phyloP scores from a whole-genome alignment of 2,797 vertebrate genomes.

The Paramormyrops hopkinsi region DNA sequence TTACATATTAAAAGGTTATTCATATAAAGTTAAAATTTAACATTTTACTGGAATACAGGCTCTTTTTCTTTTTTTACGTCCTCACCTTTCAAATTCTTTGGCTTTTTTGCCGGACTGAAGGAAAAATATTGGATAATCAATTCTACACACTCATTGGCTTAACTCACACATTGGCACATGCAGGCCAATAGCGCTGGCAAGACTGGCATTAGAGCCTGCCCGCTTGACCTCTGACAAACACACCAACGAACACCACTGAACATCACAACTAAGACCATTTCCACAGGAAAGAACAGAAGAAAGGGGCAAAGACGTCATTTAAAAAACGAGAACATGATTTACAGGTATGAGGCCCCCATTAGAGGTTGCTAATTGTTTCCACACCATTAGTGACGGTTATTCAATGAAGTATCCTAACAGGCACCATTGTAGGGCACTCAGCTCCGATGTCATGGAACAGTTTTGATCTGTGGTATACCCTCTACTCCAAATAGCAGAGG shows the following conservation, averaged over 20 bases:
- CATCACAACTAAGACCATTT: not conserved
- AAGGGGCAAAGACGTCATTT: not conserved
- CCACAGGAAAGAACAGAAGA: not conserved
- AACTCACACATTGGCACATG: not conserved
- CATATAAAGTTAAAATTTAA: not conserved
- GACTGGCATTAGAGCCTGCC: not conserved
- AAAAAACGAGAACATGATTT: not conserved
- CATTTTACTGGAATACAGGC: constrained; percentile 14
- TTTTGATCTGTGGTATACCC: not conserved
- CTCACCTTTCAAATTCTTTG: not conserved
- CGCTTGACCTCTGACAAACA: not conserved
- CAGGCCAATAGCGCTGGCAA: not conserved
- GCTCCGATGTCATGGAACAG: not conserved
- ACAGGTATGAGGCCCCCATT: constrained; percentile 62
- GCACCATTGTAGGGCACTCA: not conserved
- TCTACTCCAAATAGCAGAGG: not conserved
- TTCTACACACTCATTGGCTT: not conserved
- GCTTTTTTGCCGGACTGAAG: not conserved
- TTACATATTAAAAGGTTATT: not conserved
- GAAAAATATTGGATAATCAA: not conserved
- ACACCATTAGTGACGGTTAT: constrained; percentile 76
- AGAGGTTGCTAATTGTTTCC: constrained; percentile 76
- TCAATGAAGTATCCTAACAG: constrained; percentile 71
- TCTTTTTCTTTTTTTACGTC: not conserved
- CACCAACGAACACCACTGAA: not conserved